These are phyloP conservation scores for Calephelis virginiensis DNA, from an alignment of 1,140 invertebrate genomes.

Conservation along the genomic window DNA sequence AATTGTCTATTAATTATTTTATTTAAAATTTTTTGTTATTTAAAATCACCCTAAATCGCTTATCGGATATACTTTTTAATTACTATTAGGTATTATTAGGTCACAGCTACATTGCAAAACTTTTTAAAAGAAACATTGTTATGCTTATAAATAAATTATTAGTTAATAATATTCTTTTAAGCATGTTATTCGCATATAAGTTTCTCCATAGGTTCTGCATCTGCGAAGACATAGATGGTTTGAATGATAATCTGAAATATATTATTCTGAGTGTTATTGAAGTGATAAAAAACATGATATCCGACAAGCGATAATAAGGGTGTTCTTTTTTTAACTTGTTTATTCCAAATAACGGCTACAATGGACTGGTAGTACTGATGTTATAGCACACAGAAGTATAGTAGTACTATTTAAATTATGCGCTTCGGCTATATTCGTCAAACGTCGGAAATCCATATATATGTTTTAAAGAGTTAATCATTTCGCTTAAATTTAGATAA, in stretches of 20 bases:
- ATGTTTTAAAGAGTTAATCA: no score
- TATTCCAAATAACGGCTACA: no score
- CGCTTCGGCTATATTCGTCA: no score
- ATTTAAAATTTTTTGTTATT: no score
- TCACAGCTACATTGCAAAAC: constrained; percentile 1
- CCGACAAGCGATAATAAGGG: constrained; percentile 1
- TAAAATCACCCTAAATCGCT: background rate
- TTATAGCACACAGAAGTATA: no score
- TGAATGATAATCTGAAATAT: constrained; percentile 2
- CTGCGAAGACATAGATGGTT: constrained; percentile 4
- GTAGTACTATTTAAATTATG: no score
- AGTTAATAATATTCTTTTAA: constrained; percentile 3
- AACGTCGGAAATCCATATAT: no score
- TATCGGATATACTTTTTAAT: background rate
- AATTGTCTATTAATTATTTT: no score
- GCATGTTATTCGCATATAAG: background rate
- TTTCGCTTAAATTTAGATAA: no score
- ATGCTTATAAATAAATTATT: constrained; percentile 8
- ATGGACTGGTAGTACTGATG: no score
- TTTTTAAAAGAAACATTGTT: constrained; percentile 9
- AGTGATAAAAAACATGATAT: background rate
- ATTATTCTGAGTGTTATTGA: constrained; percentile 3
- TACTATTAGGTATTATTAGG: background rate
- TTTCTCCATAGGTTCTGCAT: background rate
- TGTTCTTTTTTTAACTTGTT: background rate